Base-by-base conservation (phyloP, 2,888 invertebrate genomes). In the Zelleria hepariella region DNA sequence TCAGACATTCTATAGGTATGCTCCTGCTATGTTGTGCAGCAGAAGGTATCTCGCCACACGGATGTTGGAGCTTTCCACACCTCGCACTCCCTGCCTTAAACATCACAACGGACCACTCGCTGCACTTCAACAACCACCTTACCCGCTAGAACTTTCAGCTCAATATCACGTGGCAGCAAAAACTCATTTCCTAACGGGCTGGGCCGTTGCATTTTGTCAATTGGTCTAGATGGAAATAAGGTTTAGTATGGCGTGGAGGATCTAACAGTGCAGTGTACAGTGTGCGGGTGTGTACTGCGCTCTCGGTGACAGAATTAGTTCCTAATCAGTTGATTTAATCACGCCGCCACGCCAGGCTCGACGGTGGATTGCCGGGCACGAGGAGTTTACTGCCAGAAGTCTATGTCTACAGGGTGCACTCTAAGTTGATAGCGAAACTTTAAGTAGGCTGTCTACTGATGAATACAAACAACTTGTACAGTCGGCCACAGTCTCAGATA, bases 321-420 rank as follows among this genome's bases (percentile, higher is more conserved):
- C 66, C 65, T 73, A 75, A 78, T 80, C 78, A 75, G 73, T 67
- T 73, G 75, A 76, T 75, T 74, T 72, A 75, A 77, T 77, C 72
- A 64, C 72, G 64, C 48, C 6, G 53, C 23, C 7, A 20, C 7
- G 42, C 32, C 20, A 21, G 21, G 32, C 21, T 32, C 21, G 49
- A 5, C 20, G 27, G 32, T 32, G 8, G 27, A 32, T 15, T 53
- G n/a, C 53, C n/a, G 5, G 2, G 32, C 15, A 42, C n/a, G n/a
- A n/a, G n/a, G n/a, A n/a, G n/a, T n/a, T n/a, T n/a, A n/a, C n/a
- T n/a, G n/a, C n/a, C n/a, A n/a, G n/a, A n/a, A n/a, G n/a, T n/a
- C n/a, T n/a, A n/a, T n/a, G n/a, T n/a, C n/a, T n/a, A n/a, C n/a
- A n/a, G n/a, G n/a, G n/a, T n/a, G n/a, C n/a, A n/a, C n/a, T n/a